Conservation (phyloP, 2,888 invertebrate species). For the Micoletzkya japonica region DNA sequence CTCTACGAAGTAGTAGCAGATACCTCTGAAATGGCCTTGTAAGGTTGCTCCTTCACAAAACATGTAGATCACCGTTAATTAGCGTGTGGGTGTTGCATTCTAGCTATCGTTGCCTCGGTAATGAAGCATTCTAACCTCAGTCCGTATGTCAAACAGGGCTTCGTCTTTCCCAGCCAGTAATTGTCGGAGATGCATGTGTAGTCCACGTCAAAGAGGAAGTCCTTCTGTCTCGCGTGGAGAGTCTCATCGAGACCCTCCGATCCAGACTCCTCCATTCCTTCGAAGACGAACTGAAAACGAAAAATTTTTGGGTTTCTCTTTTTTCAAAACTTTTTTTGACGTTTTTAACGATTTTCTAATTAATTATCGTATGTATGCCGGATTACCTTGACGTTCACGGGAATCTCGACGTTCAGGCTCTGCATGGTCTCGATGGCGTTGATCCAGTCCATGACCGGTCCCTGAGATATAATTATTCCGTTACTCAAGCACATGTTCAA, state of each 20-base stretch:
- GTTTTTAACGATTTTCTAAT: no score
- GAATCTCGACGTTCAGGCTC: slow-evolving; percentile 73
- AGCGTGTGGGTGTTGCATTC: no score
- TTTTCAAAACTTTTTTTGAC: background rate
- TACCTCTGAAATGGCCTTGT: slow-evolving; percentile 70
- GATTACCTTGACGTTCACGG: slow-evolving; percentile 71
- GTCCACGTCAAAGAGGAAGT: slow-evolving; percentile 74
- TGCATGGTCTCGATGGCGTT: slow-evolving; percentile 88
- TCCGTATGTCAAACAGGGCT: slow-evolving; percentile 95
- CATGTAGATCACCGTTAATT: no score
- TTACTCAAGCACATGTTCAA: background rate
- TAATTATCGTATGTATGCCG: background rate
- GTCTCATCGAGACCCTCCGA: slow-evolving; percentile 91
- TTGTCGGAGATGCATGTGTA: slow-evolving; percentile 97
- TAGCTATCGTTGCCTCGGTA: background rate
- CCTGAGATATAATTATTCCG: slow-evolving; percentile 66
- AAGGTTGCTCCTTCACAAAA: no score
- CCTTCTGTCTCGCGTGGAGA: slow-evolving; percentile 69
- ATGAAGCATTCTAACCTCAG: slow-evolving; percentile 67
- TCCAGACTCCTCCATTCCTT: slow-evolving; percentile 98
- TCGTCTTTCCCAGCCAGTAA: slow-evolving; percentile 95
- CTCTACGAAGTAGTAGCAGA: slow-evolving; percentile 80
- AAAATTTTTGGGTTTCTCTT: no score
- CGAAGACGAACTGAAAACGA: slow-evolving; percentile 79
- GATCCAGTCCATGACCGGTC: slow-evolving; percentile 88